Conservation (phyloP, 1,140 invertebrate species). For the Heliothis subflexa region DNA sequence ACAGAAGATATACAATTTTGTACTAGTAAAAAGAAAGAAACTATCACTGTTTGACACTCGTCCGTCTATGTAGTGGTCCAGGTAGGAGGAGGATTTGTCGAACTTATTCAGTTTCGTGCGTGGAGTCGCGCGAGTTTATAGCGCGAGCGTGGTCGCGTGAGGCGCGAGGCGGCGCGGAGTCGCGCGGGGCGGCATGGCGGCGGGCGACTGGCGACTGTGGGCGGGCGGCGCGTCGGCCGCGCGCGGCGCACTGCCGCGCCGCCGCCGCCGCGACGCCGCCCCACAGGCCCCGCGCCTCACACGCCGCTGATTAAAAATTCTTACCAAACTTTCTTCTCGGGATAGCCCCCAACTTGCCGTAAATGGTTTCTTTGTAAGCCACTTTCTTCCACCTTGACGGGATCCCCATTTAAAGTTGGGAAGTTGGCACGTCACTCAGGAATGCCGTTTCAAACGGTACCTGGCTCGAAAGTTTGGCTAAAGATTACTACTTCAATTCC, state of each 20-base stretch:
- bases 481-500: slow-evolving; percentile 30
- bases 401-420: slow-evolving; percentile 36
- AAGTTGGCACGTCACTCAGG: slow-evolving; percentile 32
- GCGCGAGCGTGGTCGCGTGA: slow-evolving; percentile 60
- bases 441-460: slow-evolving; percentile 31
- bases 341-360: slow-evolving; percentile 66
- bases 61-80: slow-evolving; percentile 85
- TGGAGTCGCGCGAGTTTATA: slow-evolving; percentile 61
- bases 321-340: slow-evolving; percentile 71
- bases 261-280: slow-evolving; percentile 74
- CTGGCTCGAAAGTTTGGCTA: background rate
- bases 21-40: slow-evolving; percentile 78
- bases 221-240: slow-evolving; percentile 77
- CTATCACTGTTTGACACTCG: slow-evolving; percentile 68
- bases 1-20: slow-evolving; percentile 82
- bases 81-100: slow-evolving; percentile 84
- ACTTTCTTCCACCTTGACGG: slow-evolving; percentile 48
- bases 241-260: slow-evolving; percentile 75
- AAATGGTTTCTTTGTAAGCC: slow-evolving; percentile 63
- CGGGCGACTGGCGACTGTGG: slow-evolving; percentile 60
- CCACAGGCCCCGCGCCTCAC: slow-evolving; percentile 64
- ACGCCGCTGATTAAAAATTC: slow-evolving; percentile 77
- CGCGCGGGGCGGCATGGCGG: slow-evolving; percentile 78
- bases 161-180: slow-evolving; percentile 59
- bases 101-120: slow-evolving; percentile 85